Base-by-base conservation (phyloP, 2,888 invertebrate species). In the Lydus trimaculatus region DNA sequence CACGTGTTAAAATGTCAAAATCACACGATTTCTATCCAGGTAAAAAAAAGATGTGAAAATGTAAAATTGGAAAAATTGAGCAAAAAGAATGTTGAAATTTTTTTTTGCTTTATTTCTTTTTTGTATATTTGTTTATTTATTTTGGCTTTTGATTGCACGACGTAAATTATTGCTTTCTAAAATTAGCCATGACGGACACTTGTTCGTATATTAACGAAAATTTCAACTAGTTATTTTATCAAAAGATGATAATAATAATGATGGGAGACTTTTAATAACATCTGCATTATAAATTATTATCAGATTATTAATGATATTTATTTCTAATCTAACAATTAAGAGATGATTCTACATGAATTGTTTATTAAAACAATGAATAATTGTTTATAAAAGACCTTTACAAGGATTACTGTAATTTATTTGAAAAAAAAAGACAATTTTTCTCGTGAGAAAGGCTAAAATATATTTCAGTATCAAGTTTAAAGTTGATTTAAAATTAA, bases 11-110 rank as follows among this genome's bases (percentile, higher is more conserved):
- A 90, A 99, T 99, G 98, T 99, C 98, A 81, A 99, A 98, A 88
- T 96, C 97, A 65, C 97, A 97, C 84, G 99, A 99, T 85, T 98
- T 96, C 86, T 99, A 98, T 89, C 99, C 98, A 87, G 98, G 98
- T 98, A 86, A 88, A 88, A 60, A n/a, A n/a, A n/a, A n/a, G n/a
- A n/a, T n/a, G n/a, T n/a, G n/a, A n/a, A n/a, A n/a, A n/a, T n/a
- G n/a, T n/a, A n/a, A n/a, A n/a, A n/a, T n/a, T n/a, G n/a, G n/a
- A n/a, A 25, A 23, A 13, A 20, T 17, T 25, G 17, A 56, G n/a
- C 20, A 17, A 13, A 59, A 13, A 59, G 31, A 59, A 31, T 17
- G 28, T 31, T 33, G 59, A 59, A 25, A 59, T 31, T 9, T 59
- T 2, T 9, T 11, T n/a, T n/a, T n/a, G n/a, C n/a, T n/a, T n/a